phyloP scores from a whole-genome alignment of 1,140 invertebrate species.

The Octopus sinensis region DNA sequence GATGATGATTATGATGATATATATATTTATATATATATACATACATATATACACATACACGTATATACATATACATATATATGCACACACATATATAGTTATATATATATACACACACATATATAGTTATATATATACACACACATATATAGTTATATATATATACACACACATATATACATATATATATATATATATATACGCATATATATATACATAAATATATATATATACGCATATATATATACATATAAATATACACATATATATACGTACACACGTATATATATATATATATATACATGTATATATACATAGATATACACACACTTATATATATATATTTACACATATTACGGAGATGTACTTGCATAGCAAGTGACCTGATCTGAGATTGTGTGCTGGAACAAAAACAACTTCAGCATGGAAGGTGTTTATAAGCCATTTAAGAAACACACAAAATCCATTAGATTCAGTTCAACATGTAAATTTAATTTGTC shows the following conservation, averaged over 20 bases:
- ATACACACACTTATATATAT: too few relatives aligned
- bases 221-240: neutral
- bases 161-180: neutral
- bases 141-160: neutral
- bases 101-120: neutral
- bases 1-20: too few relatives aligned
- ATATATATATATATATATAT: constrained; percentile 2
- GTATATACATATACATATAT: neutral
- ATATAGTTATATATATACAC: neutral
- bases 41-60: neutral
- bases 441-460: too few relatives aligned
- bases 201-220: neutral
- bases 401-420: too few relatives aligned
- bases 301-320: neutral
- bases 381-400: too few relatives aligned
- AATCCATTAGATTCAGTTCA: too few relatives aligned
- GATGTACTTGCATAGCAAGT: too few relatives aligned
- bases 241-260: neutral
- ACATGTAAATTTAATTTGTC: too few relatives aligned
- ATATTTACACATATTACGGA: too few relatives aligned
- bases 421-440: too few relatives aligned
- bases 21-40: neutral
- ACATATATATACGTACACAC: neutral
- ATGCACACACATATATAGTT: neutral
- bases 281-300: neutral